Evolutionary conservation across 2,888 invertebrate genomes (phyloP), one percentile per base, ranked within the genome.

Genomic region (Dinocampus coccinellae): DNA sequence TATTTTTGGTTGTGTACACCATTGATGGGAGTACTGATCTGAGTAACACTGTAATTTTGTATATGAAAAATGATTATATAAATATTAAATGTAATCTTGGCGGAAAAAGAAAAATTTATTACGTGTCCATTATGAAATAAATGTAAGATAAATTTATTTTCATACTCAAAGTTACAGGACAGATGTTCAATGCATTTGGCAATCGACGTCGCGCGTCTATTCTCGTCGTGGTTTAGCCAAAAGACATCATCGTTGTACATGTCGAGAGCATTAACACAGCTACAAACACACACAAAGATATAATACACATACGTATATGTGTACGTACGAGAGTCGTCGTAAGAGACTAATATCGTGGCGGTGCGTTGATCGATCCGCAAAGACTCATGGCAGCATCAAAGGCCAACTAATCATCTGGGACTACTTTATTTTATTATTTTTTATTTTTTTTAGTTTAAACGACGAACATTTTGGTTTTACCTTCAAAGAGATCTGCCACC

Each of bases 361-460:
- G 26, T 11, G 4, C 26, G 39, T 39, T 69, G 69, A 69, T 69
- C 69, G 52, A 62, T 69, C 52, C 9, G 55, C 66, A 70, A 70
- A 65, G 60, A 61, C 61, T 53, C 24, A 24, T 62, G 47, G 33
- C 47, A 33, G 60, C 65, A 60, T 70, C 65, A 65, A 65, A 65
- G 65, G 24, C 53, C 29, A 53, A 33, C 34, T 63, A 67, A 70
- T 70, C 64, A 70, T 65, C 57, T 58, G 62, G 57, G 42, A 64
- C 70, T 70, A n/a, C n/a, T n/a, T n/a, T n/a, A n/a, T n/a, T n/a
- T n/a, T n/a, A n/a, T n/a, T n/a, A n/a, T n/a, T n/a, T n/a, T n/a
- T n/a, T 72, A 68, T 68, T 72, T 72, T 63, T 72, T 72, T 63
- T 42, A 67, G 67, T 60, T 29, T 47, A n/a, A 29, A 57, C 34